Base-by-base conservation (phyloP, 2,888 invertebrate species). In the Subacronicta megacephala region DNA sequence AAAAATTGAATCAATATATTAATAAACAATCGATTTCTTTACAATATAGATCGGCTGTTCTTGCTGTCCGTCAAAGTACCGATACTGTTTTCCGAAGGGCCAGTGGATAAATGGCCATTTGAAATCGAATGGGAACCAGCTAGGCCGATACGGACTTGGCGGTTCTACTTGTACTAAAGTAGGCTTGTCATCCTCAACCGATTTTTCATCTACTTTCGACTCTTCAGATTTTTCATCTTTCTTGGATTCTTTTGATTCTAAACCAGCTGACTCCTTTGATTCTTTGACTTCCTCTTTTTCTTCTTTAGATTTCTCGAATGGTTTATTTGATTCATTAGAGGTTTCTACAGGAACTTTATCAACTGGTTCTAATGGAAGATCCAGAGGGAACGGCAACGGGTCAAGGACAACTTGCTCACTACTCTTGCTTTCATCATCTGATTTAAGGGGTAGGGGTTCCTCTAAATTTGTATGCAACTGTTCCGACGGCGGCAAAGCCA, bases 401-500 rank as follows among this genome's bases (percentile, higher is more conserved):
- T 46, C 10, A 7, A 23, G 4, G 1, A 12, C n/a, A 31, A 5
- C 52, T 54, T 20, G 43, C 45, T 38, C 55, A 15, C 12, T 23
- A 23, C 7, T 35, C 10, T 45, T 31, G 12, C 13, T 23, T 17
- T 54, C 46, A 1, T 60, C 56, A 2, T 62, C 49, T n/a, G 58
- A 43, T 38, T 65, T 20, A 13, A 59, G 17, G 16, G 46, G 0
- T 1, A 54, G 50, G 1, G 4, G 7, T 6, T 9, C 49, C 12
- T 69, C 62, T 17, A 73, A 47, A 17, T 62, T 54, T 5, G 23
- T 51, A 29, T 20, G 43, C 18, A 58, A 49, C 26, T 61, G 31
- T 3, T 72, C 72, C 4, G 77, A 57, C 10, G 77, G 53, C 3
- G 88, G 88, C 23, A 83, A 54, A 10, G 87, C 86, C 42, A 68